Conservation (phyloP, 1,140 invertebrate genomes). For the Eumeta japonica region DNA sequence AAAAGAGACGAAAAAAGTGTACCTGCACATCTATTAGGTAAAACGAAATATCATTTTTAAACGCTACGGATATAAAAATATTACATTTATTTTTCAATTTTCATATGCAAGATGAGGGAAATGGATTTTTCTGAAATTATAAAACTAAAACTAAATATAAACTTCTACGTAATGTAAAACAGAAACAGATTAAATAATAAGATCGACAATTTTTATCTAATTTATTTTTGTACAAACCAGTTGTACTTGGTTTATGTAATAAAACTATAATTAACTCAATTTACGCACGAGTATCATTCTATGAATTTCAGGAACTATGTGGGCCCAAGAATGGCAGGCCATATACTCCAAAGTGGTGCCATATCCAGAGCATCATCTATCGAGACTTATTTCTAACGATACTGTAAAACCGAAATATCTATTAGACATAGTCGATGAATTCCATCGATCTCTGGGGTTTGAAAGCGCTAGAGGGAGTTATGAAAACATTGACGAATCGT, state of each 20-base stretch:
- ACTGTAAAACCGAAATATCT: slow-evolving; percentile 27
- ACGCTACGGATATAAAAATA: not conserved
- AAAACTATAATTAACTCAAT: not conserved
- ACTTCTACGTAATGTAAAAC: too few species aligned
- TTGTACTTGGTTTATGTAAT: not conserved
- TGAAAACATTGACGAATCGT: slow-evolving; percentile 31
- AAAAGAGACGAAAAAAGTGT: slow-evolving; percentile 65
- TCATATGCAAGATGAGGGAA: too few species aligned
- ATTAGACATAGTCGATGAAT: slow-evolving; percentile 37
- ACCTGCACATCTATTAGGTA: slow-evolving; percentile 79
- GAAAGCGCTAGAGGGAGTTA: slow-evolving; percentile 37
- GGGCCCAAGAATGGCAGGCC: slow-evolving; percentile 79
- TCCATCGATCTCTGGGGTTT: slow-evolving; percentile 41
- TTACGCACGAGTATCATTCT: slow-evolving; percentile 2
- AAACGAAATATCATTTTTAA: too few species aligned
- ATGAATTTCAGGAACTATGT: slow-evolving; percentile 73
- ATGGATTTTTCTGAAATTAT: too few species aligned
- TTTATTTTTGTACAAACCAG: too few species aligned
- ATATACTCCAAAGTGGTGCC: slow-evolving; percentile 68
- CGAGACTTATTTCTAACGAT: slow-evolving; percentile 17
- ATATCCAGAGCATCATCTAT: slow-evolving; percentile 57
- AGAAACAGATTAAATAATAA: too few species aligned
- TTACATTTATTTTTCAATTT: slow-evolving; percentile 4
- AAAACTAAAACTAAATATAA: too few species aligned
- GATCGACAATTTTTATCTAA: too few species aligned